A percentile compares a stretch with the other conserved stretches of the same genome.
Conservation (phyloP, 2,888 invertebrate genomes). For the Helleia helle region DNA sequence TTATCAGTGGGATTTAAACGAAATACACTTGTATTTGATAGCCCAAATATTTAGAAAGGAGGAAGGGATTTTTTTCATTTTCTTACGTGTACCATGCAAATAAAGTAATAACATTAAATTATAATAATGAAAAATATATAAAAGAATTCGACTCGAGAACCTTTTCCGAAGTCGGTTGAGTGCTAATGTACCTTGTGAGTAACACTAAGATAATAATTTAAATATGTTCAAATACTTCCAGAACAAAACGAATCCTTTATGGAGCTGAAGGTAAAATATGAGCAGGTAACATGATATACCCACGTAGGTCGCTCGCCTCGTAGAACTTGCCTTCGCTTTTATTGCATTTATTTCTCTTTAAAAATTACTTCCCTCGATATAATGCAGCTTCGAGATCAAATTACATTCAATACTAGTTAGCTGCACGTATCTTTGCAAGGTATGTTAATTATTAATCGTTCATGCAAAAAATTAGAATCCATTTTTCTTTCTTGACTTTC, state of each 20-base stretch:
- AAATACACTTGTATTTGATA: too few species aligned
- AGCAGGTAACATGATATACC: conserved; percentile 23
- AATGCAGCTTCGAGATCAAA: conserved; percentile 4
- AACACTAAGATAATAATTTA: background rate
- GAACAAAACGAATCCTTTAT: conserved; percentile 7
- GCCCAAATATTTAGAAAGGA: too few species aligned
- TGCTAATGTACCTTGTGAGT: background rate
- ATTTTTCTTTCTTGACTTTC: too few species aligned
- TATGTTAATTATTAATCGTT: background rate
- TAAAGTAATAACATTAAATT: too few species aligned
- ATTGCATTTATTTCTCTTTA: conserved; percentile 9
- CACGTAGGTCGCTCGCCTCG: conserved; percentile 13
- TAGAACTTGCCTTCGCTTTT: conserved; percentile 3
- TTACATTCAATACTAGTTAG: conserved; percentile 4
- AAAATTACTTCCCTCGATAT: conserved; percentile 7
- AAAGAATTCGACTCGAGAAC: too few species aligned
- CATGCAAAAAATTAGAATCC: too few species aligned
- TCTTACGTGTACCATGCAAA: too few species aligned
- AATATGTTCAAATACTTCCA: background rate
- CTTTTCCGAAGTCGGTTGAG: background rate
- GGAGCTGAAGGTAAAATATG: conserved; percentile 17
- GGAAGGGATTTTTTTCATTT: too few species aligned
- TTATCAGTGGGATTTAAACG: too few species aligned
- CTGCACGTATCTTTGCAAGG: conserved; percentile 1
- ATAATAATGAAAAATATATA: too few species aligned